Conservation (phyloP, 1,140 invertebrate species). For the Bathynomus jamesi region DNA sequence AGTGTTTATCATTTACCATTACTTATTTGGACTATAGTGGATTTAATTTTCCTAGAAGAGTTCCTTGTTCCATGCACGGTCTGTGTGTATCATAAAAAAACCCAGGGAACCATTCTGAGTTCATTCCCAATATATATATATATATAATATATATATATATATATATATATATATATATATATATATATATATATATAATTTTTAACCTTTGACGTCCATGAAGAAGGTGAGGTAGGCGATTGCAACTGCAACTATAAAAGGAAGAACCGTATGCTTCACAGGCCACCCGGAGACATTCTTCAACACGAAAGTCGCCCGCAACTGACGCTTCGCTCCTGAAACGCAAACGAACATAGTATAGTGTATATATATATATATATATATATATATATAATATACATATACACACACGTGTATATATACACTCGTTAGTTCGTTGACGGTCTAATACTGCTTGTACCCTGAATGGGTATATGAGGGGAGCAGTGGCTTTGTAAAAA, state of each 20-base stretch:
- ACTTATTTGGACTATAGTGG: too few relatives aligned
- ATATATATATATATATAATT: neutral
- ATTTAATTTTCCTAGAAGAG: too few relatives aligned
- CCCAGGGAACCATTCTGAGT: too few relatives aligned
- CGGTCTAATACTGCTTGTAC: too few relatives aligned
- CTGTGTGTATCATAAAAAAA: too few relatives aligned
- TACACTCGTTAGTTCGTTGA: too few relatives aligned
- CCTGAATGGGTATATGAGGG: too few relatives aligned
- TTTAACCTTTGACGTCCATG: neutral
- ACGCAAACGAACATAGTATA: neutral
- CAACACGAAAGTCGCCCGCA: neutral
- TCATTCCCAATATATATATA: neutral
- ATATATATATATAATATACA: constrained; percentile 1
- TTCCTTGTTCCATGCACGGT: too few relatives aligned
- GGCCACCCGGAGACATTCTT: neutral
- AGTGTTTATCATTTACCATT: too few relatives aligned
- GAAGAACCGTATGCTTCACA: neutral
- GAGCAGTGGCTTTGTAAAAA: too few relatives aligned
- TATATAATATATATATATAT: neutral
- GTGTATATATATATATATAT: neutral
- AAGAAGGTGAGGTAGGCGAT: neutral
- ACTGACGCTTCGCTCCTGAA: neutral
- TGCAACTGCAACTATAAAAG: neutral
- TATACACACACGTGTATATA: neutral
- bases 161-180: constrained; percentile 3